Conservation (phyloP, 2,888 invertebrate genomes). For the Agrilus mali region DNA sequence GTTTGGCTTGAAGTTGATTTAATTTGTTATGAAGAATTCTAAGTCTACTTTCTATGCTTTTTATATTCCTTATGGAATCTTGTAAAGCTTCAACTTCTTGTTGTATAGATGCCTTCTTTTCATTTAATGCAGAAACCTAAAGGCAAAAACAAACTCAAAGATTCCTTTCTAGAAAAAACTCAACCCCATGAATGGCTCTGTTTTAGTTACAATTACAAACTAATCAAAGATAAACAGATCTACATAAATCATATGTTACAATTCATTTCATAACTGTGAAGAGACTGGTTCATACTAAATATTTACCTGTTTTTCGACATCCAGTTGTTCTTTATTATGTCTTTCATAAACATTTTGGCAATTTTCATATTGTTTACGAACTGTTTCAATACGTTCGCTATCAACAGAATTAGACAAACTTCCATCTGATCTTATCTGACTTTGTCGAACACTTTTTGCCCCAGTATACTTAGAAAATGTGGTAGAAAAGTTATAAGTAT, state of each 20-base stretch:
- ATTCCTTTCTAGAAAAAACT: no score
- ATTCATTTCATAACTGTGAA: no score
- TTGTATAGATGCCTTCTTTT: slow-evolving; percentile 10
- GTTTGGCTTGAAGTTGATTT: slow-evolving; percentile 7
- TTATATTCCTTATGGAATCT: slow-evolving; percentile 8
- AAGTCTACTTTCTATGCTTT: slow-evolving; percentile 10
- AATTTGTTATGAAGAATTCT: slow-evolving; percentile 11
- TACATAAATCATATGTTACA: no score
- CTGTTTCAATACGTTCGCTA: slow-evolving; percentile 34
- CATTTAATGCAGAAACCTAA: slow-evolving; percentile 18
- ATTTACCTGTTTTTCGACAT: slow-evolving; percentile 28
- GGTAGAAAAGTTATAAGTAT: slow-evolving; percentile 43
- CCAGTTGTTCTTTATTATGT: slow-evolving; percentile 22
- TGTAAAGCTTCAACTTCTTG: slow-evolving; percentile 7
- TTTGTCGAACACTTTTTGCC: slow-evolving; percentile 45
- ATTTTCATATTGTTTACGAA: slow-evolving; percentile 21
- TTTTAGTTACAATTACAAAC: no score
- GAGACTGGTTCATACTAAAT: slow-evolving; percentile 7
- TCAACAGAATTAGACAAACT: slow-evolving; percentile 48
- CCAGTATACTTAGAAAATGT: slow-evolving; percentile 52
- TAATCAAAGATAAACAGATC: no score
- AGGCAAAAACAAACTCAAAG: no score
- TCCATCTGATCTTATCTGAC: slow-evolving; percentile 38
- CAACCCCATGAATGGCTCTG: no score
- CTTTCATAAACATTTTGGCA: slow-evolving; percentile 13